Conservation (phyloP, 1,140 invertebrate species). For the Nymphalis io region DNA sequence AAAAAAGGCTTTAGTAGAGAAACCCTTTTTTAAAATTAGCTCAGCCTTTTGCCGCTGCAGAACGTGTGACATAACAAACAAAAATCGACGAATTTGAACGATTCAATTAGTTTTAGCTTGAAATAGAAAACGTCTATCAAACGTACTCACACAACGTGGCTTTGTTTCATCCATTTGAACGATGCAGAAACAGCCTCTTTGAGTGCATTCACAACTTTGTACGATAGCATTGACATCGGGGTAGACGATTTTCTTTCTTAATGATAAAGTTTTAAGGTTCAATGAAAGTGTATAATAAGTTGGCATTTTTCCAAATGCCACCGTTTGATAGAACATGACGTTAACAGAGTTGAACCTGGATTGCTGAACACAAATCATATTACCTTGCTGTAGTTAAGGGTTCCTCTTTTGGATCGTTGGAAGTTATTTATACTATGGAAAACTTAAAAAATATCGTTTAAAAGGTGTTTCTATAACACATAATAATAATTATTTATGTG, state of each 20-base stretch:
- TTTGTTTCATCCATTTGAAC: slow-evolving; percentile 38
- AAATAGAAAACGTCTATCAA: slow-evolving; percentile 42
- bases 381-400: slow-evolving; percentile 7
- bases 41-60: background rate
- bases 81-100: slow-evolving; percentile 11
- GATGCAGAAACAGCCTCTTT: slow-evolving; percentile 39
- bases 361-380: slow-evolving; percentile 34
- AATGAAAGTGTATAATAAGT: background rate
- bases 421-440: slow-evolving; percentile 9
- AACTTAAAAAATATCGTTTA: no score
- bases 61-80: background rate
- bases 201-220: slow-evolving; percentile 11
- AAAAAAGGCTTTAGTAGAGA: no score
- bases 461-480: no score
- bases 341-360: slow-evolving; percentile 41
- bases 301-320: slow-evolving; percentile 34
- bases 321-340: slow-evolving; percentile 41
- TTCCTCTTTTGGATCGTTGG: slow-evolving; percentile 8
- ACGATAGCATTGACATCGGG: background rate
- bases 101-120: slow-evolving; percentile 23
- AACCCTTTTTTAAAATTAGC: background rate
- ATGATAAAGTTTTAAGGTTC: background rate
- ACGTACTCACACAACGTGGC: slow-evolving; percentile 32
- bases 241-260: background rate
- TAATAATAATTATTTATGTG: no score